These are phyloP conservation scores for Actinia tenebrosa DNA, from an alignment of 64 coral and sea anemone genomes.

Conservation along the genomic window DNA sequence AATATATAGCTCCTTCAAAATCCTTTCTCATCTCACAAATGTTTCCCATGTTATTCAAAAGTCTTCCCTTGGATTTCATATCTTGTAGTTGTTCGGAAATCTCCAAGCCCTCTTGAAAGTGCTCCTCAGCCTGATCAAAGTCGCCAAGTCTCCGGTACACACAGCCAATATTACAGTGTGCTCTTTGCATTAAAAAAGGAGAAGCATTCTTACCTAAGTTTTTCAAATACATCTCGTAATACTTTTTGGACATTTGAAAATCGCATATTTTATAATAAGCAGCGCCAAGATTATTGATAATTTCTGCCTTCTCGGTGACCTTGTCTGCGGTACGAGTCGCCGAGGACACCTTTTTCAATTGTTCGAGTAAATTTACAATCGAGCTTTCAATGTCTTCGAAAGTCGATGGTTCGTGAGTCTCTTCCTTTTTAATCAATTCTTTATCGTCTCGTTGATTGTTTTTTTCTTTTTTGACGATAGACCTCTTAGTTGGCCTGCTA, in stretches of 20 bases:
- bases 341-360: constrained; percentile 8
- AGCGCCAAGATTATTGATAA: constrained; percentile 43
- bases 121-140: constrained; percentile 44
- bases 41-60: constrained; percentile 77
- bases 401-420: not conserved
- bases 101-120: constrained; percentile 49
- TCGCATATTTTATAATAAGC: constrained; percentile 48
- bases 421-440: not conserved
- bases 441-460: not conserved
- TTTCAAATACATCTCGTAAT: constrained; percentile 61
- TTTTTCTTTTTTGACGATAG: not conserved
- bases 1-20: constrained; percentile 81
- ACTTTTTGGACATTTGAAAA: constrained; percentile 44
- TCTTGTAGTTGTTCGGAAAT: constrained; percentile 46
- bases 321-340: not conserved
- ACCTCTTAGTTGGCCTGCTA: not conserved
- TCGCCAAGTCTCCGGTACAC: constrained; percentile 66
- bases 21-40: constrained; percentile 72
- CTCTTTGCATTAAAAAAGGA: constrained; percentile 43
- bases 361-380: not conserved
- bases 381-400: constrained; percentile 12
- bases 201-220: constrained; percentile 20
- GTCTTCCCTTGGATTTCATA: constrained; percentile 39
- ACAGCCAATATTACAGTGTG: constrained; percentile 81
- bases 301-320: constrained; percentile 35